Evolutionary conservation across 2,797 vertebrate genomes (phyloP).

Genomic region (Rhabdomys pumilio): DNA sequence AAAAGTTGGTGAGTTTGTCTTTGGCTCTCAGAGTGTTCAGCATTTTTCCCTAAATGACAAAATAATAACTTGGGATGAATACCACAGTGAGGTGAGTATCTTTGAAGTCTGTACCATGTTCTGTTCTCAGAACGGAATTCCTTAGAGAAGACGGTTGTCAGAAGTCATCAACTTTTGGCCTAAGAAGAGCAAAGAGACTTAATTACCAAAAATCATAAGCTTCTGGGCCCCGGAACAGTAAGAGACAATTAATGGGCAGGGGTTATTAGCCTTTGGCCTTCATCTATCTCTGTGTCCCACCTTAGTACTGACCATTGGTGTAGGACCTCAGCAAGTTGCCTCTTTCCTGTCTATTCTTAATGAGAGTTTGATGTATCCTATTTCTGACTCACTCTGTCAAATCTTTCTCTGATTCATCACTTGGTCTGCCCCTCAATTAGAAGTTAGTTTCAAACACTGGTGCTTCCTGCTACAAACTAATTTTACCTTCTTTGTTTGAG

Average conservation of each 20-base stretch:
- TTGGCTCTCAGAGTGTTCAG: neutral
- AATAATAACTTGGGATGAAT: neutral
- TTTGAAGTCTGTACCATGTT: neutral
- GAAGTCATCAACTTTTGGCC: neutral
- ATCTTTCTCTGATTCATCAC: neutral
- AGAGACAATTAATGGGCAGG: neutral
- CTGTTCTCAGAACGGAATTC: neutral
- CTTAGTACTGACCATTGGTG: too few relatives aligned
- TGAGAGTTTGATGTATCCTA: neutral
- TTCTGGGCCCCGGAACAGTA: neutral
- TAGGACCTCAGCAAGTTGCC: neutral
- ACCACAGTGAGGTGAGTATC: neutral
- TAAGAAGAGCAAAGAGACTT: neutral
- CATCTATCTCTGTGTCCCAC: too few relatives aligned
- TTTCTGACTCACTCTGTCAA: neutral
- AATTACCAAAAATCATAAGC: too few relatives aligned
- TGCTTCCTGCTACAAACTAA: neutral
- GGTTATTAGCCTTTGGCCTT: too few relatives aligned
- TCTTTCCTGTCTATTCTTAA: neutral
- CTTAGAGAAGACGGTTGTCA: neutral
- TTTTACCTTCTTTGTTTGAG: neutral
- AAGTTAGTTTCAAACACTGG: too few relatives aligned
- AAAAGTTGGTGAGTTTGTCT: too few relatives aligned
- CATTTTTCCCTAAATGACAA: neutral
- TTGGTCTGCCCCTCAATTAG: neutral